phyloP scores from a whole-genome alignment of 2,113 vertebrate genomes.

The Tupaia tana region DNA sequence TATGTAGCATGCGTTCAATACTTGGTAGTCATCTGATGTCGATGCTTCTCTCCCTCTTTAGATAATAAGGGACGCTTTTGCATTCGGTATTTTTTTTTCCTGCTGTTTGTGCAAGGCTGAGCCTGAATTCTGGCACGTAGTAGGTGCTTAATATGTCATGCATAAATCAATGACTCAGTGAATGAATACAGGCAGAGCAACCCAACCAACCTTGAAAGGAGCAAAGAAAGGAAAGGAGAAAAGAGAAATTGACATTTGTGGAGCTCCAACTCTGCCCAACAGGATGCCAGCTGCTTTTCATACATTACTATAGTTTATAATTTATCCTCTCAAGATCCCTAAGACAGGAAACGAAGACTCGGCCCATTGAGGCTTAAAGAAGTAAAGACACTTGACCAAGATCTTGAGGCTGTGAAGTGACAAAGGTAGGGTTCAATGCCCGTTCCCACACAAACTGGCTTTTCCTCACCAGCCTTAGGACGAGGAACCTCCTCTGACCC shows the following conservation, averaged over 20 bases:
- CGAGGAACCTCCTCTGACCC: neutral
- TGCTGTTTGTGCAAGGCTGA: neutral
- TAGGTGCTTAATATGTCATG: neutral
- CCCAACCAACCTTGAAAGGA: neutral
- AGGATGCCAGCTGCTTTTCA: neutral
- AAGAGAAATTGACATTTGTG: neutral
- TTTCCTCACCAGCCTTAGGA: neutral
- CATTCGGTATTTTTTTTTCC: neutral
- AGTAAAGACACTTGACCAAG: neutral
- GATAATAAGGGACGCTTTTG: neutral
- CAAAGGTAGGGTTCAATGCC: conserved; percentile 22
- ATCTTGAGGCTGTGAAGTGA: neutral
- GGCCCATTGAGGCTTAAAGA: neutral
- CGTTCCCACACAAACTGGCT: neutral
- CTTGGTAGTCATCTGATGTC: fast-evolving
- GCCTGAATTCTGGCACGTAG: neutral
- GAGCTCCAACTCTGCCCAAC: neutral
- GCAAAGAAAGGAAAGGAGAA: neutral
- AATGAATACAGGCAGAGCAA: neutral
- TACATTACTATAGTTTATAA: neutral
- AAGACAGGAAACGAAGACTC: neutral
- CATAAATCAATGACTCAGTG: neutral
- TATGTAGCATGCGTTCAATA: fast-evolving
- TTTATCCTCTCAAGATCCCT: neutral
- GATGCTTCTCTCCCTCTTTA: neutral